Evolutionary conservation across 2,888 invertebrate genomes (phyloP), one percentile per base, ranked within the genome.

Genomic region (Pecten maximus): DNA sequence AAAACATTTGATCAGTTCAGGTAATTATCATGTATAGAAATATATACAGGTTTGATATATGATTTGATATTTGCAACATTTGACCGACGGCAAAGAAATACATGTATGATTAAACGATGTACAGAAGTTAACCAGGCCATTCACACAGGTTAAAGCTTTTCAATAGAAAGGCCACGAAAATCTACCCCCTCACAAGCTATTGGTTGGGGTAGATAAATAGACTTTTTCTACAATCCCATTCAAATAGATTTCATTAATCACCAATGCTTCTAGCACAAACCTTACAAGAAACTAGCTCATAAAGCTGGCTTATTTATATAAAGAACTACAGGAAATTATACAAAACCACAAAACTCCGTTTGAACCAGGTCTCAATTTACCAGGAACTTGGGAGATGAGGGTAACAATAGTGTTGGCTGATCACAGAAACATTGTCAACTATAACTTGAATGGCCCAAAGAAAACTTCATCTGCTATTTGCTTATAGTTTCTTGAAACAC

Each of bases 201-300:
- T 28, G 74, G 35, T 35, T 23, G 35, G 28, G 74, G 74, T 74
- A 74, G 74, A 74, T 74, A 74, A 74, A 74, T 74, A 74, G 35
- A 74, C 28, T 54, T 54, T 54, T 54, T 54, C 54, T 74, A 28
- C 74, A 74, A 74, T 35, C 74, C 60, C 35, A 74, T 74, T 74
- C 74, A 74, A 74, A 74, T 10, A 23, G 74, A 74, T 74, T 74
- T 74, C 74, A 74, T 74, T 74, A 74, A 35, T 74, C 74, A 74
- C 74, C 74, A 28, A 74, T 74, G 35, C 74, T 74, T 16, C 74
- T 74, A 74, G 35, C 74, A 74, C 74, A 35, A 35, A 74, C 74
- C 74, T 74, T 74, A 74, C 60, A 60, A 19, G n/a, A 60, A n/a
- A n/a, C 12, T 35, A 74, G 35, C 74, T 74, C 74, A 74, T 74